phyloP scores from a whole-genome alignment of 2,797 vertebrate genomes.

The Emys orbicularis region DNA sequence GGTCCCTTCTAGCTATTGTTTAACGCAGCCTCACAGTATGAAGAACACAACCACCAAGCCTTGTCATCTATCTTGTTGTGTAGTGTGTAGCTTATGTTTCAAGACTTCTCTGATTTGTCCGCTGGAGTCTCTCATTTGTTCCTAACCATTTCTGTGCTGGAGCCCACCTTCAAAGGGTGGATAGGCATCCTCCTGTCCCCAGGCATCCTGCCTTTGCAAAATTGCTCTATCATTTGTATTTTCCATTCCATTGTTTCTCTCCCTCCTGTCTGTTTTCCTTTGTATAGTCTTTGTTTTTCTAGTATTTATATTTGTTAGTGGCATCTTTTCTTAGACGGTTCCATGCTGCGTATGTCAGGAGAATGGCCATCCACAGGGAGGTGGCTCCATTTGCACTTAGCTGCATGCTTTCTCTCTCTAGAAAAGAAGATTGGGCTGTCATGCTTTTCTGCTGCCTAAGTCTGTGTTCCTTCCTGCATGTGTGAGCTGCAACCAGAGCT shows the following conservation, averaged over 20 bases:
- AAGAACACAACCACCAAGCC: not conserved
- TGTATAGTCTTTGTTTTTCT: constrained; percentile 39
- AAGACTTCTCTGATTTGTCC: not conserved
- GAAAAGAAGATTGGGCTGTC: not conserved
- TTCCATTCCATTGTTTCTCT: not conserved
- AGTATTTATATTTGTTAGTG: not conserved
- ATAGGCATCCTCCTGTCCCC: not conserved
- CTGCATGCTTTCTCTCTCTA: not conserved
- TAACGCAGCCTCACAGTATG: not conserved
- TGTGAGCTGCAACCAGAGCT: not conserved
- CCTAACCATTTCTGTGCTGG: fast-evolving
- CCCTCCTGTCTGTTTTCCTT: constrained; percentile 49
- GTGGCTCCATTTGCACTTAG: not conserved
- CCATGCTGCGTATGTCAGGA: not conserved
- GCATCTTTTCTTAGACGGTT: not conserved
- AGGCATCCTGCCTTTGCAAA: fast-evolving
- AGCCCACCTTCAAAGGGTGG: not conserved
- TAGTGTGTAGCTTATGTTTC: not conserved
- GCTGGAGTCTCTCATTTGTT: not conserved
- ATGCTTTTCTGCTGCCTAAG: not conserved
- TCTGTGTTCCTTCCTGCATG: not conserved
- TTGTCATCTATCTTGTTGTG: not conserved
- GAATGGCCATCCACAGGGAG: not conserved
- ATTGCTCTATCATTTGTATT: fast-evolving
- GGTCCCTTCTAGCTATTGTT: not conserved